A percentile compares a stretch with the other conserved stretches of the same genome.
These are phyloP conservation scores for Peromyscus californicus DNA, from an alignment of 2,113 vertebrate genomes.

Conservation along the genomic window DNA sequence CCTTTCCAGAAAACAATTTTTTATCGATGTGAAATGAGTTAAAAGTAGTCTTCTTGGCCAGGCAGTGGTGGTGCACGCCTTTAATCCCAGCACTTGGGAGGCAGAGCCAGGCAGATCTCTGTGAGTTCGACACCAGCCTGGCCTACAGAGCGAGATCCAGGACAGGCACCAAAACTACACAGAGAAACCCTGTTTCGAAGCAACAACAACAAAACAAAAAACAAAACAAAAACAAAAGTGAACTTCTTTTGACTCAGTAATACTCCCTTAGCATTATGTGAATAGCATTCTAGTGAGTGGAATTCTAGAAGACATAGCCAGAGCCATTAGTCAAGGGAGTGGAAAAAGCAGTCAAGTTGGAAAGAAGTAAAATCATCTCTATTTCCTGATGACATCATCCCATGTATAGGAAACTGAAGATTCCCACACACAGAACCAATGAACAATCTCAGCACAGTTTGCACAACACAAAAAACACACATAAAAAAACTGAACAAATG, in stretches of 20 bases:
- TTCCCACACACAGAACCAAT: not conserved
- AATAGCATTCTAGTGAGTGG: not conserved
- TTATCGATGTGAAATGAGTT: constrained; percentile 36
- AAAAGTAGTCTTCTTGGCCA: not conserved
- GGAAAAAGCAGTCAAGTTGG: not conserved
- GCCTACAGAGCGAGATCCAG: no score
- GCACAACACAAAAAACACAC: not conserved
- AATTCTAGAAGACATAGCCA: not conserved
- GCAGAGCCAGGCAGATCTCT: no score
- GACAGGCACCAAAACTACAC: no score
- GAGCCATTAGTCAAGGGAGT: not conserved
- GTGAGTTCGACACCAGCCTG: no score
- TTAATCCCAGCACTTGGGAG: no score
- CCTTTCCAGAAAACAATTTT: constrained; percentile 40
- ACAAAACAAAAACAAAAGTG: no score
- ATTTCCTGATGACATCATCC: not conserved
- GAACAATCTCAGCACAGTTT: not conserved
- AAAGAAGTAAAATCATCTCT: not conserved
- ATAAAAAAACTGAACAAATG: not conserved
- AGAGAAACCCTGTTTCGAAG: no score
- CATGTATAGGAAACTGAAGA: not conserved
- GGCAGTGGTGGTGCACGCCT: no score
- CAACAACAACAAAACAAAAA: no score
- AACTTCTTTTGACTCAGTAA: not conserved
- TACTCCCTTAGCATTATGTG: not conserved